Evolutionary conservation across 1,140 invertebrate species (phyloP).

Genomic region (Coenobita brevimanus): DNA sequence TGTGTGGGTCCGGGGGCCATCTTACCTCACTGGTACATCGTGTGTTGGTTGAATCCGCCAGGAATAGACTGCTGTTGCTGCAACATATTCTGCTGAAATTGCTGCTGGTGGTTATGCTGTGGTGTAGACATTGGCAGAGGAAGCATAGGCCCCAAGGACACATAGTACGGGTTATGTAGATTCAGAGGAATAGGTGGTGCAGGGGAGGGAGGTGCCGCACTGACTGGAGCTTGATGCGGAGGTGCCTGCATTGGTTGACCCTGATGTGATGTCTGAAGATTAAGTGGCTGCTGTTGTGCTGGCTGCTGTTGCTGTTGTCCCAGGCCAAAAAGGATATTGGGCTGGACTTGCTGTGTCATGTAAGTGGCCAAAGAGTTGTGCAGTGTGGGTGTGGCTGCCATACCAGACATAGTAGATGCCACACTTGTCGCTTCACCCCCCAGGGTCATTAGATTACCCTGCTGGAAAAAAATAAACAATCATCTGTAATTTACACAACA

Average conservation of each 20-base stretch:
- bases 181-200: slow-evolving; percentile 59
- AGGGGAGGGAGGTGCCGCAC: slow-evolving; percentile 29
- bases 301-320: slow-evolving; percentile 56
- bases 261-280: slow-evolving; percentile 61
- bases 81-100: slow-evolving; percentile 62
- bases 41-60: slow-evolving; percentile 63
- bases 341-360: slow-evolving; percentile 62
- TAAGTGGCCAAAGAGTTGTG: slow-evolving; percentile 64
- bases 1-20: slow-evolving; percentile 54
- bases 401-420: slow-evolving; percentile 42
- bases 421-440: slow-evolving; percentile 47
- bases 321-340: slow-evolving; percentile 59
- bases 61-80: slow-evolving; percentile 58
- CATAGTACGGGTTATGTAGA: slow-evolving; percentile 60
- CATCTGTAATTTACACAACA: no score
- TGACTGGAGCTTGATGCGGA: slow-evolving; percentile 48
- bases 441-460: slow-evolving; percentile 60
- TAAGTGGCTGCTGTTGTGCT: slow-evolving; percentile 57
- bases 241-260: slow-evolving; percentile 59
- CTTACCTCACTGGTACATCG: slow-evolving; percentile 64
- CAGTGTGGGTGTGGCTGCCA: slow-evolving; percentile 55
- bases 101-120: slow-evolving; percentile 62
- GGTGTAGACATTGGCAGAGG: slow-evolving; percentile 62
- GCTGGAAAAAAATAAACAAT: not conserved
- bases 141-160: slow-evolving; percentile 60